Evolutionary conservation across 2,888 invertebrate genomes (phyloP).

Genomic region (Cabera pusaria): DNA sequence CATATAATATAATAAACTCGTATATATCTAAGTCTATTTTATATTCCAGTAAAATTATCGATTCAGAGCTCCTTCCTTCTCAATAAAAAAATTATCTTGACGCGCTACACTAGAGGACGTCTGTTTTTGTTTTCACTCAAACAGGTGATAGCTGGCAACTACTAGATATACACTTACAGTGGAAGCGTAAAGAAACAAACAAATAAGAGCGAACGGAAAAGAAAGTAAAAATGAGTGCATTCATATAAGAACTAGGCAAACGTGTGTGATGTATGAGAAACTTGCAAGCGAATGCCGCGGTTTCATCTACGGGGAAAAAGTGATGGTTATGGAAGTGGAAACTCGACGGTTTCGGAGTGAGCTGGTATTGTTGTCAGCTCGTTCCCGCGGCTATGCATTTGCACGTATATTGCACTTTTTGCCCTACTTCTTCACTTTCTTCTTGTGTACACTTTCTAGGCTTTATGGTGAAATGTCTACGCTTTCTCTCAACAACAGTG

Average conservation of each 20-base stretch:
- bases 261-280: slow-evolving; percentile 65
- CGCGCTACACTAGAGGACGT: neutral
- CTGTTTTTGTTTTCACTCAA: slow-evolving; percentile 49
- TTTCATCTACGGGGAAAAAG: slow-evolving; percentile 73
- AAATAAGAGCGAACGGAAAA: slow-evolving; percentile 79
- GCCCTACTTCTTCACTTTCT: slow-evolving; percentile 80
- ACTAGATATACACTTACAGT: slow-evolving; percentile 29
- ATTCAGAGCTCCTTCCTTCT: too few species aligned
- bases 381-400: slow-evolving; percentile 63
- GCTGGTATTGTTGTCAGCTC: slow-evolving; percentile 51
- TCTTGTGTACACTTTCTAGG: slow-evolving; percentile 80
- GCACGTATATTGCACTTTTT: slow-evolving; percentile 61
- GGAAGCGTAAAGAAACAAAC: slow-evolving; percentile 52
- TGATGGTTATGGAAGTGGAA: slow-evolving; percentile 65
- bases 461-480: slow-evolving; percentile 78
- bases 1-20: too few species aligned
- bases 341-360: slow-evolving; percentile 54
- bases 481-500: slow-evolving; percentile 79
- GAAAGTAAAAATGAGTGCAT: slow-evolving; percentile 82
- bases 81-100: too few species aligned
- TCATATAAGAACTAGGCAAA: slow-evolving; percentile 74
- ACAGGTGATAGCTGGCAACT: slow-evolving; percentile 23
- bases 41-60: too few species aligned
- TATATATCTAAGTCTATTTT: too few species aligned
- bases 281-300: slow-evolving; percentile 59